phyloP scores from a whole-genome alignment of 2,113 vertebrate genomes.

The Lanius ludovicianus region DNA sequence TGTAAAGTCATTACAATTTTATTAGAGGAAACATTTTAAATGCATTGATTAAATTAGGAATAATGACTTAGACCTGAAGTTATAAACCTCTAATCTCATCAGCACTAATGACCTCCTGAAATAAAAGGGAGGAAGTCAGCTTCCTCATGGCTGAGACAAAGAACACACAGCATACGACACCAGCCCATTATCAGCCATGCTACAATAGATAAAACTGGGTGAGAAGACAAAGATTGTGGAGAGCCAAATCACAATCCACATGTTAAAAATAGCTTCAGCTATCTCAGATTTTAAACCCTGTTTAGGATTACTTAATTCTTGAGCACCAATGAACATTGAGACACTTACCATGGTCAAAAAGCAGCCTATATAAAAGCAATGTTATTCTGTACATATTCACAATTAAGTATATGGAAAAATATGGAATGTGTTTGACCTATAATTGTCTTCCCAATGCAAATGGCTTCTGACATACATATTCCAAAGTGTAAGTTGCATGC shows the following conservation, averaged over 20 bases:
- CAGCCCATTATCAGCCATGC: not conserved
- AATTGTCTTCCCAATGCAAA: conserved; percentile 11
- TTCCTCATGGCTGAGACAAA: conserved; percentile 10
- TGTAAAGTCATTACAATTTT: conserved; percentile 9
- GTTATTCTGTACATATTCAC: not conserved
- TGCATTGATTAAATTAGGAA: conserved; percentile 52
- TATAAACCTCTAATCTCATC: conserved; percentile 50
- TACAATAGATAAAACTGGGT: not conserved
- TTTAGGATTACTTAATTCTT: not conserved
- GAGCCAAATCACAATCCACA: not conserved
- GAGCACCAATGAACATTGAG: not conserved
- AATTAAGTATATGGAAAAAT: not conserved
- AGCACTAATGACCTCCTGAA: conserved; percentile 46
- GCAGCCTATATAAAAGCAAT: not conserved
- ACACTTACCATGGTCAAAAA: not conserved
- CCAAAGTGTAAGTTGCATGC: not conserved
- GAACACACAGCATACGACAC: not conserved
- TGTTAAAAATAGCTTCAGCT: conserved; percentile 5
- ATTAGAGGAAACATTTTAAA: conserved; percentile 54
- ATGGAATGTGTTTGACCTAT: not conserved
- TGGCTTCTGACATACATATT: not conserved
- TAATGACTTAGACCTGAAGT: conserved; percentile 14
- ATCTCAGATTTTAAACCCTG: not conserved
- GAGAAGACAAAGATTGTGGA: not conserved
- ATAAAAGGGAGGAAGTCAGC: conserved; percentile 16